These are phyloP conservation scores for Erebia palarica DNA, from an alignment of 2,888 invertebrate species.

Conservation along the genomic window DNA sequence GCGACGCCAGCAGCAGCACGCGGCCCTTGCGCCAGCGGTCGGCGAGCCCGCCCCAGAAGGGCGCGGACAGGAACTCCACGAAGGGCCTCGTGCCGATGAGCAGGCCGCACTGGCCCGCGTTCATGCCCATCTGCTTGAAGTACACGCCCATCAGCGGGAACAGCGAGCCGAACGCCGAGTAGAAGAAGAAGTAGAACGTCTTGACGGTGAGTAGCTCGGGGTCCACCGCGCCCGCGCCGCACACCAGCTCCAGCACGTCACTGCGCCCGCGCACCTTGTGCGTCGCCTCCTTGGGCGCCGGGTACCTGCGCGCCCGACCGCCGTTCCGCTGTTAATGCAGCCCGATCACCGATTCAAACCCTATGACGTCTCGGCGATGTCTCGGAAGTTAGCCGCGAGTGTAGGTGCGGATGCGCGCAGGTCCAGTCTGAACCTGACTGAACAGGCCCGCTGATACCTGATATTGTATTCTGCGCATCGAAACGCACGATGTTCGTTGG, in stretches of 20 bases:
- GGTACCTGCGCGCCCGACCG: constrained; percentile 82
- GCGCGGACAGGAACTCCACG: constrained; percentile 98
- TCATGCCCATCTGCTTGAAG: constrained; percentile 99
- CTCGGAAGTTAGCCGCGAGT: no score
- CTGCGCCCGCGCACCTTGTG: constrained; percentile 94
- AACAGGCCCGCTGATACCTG: background rate
- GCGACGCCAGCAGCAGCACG: constrained; percentile 92
- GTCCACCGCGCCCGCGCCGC: constrained; percentile 90
- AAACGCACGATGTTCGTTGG: no score
- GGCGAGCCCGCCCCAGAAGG: constrained; percentile 98
- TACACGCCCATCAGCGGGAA: constrained; percentile 99
- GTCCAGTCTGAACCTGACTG: no score
- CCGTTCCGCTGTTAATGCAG: background rate
- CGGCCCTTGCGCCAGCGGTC: constrained; percentile 95
- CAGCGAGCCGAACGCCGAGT: constrained; percentile 98
- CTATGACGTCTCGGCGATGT: no score
- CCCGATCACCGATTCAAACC: no score
- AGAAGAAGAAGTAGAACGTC: constrained; percentile 99
- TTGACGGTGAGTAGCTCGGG: constrained; percentile 97
- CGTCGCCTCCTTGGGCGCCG: constrained; percentile 93
- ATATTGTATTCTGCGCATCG: no score
- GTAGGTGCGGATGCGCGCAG: no score
- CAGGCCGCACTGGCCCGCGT: constrained; percentile 96
- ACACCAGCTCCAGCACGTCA: constrained; percentile 91
- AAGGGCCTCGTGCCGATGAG: constrained; percentile 98